These are phyloP conservation scores for Mongoloraphidia duomilia DNA, from an alignment of 2,888 invertebrate genomes.

Conservation along the genomic window DNA sequence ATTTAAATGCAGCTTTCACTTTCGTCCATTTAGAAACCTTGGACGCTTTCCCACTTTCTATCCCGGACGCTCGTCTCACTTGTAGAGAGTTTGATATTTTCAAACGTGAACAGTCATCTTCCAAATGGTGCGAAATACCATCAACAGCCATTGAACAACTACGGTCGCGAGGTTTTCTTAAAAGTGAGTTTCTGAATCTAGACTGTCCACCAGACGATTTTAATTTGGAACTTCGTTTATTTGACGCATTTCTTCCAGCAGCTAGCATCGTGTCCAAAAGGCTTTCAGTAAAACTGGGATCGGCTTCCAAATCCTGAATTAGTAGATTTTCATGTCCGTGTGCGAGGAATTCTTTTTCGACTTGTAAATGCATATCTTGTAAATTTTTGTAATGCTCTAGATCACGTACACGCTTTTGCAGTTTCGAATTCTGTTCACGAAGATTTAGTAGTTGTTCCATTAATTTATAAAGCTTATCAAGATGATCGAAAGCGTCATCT, in stretches of 20 bases:
- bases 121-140: slow-evolving; percentile 24
- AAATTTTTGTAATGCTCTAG: slow-evolving; percentile 55
- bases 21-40: slow-evolving; percentile 79
- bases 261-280: slow-evolving; percentile 49
- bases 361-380: slow-evolving; percentile 40
- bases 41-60: slow-evolving; percentile 23
- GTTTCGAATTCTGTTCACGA: slow-evolving; percentile 53
- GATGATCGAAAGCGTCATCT: slow-evolving; percentile 57
- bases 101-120: neutral
- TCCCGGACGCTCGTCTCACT: slow-evolving; percentile 4
- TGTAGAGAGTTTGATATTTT: neutral
- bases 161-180: slow-evolving; percentile 38
- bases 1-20: slow-evolving; percentile 78
- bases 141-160: slow-evolving; percentile 55
- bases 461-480: slow-evolving; percentile 62
- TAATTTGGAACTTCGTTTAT: slow-evolving; percentile 26
- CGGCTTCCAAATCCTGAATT: slow-evolving; percentile 43
- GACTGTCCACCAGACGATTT: slow-evolving; percentile 15
- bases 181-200: slow-evolving; percentile 32
- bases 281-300: slow-evolving; percentile 44
- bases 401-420: slow-evolving; percentile 53
- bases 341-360: slow-evolving; percentile 20
- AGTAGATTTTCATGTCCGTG: slow-evolving; percentile 28
- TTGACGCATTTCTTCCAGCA: slow-evolving; percentile 34
- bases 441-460: slow-evolving; percentile 62